Base-by-base conservation (phyloP, 2,113 vertebrate genomes). In the Callipepla californica region DNA sequence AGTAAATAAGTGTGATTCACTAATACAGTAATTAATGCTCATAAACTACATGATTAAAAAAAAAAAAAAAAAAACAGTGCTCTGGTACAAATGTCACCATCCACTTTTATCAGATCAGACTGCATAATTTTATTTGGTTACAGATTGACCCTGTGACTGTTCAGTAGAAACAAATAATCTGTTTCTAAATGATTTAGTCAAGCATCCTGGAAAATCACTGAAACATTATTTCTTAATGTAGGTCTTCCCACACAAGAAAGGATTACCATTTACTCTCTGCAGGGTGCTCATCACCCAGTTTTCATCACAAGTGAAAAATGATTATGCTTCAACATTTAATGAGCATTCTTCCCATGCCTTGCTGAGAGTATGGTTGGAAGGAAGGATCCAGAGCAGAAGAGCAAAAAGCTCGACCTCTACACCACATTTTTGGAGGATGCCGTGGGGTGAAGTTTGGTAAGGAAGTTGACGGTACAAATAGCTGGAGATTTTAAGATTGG, bases 161-260 rank as follows among this genome's bases (percentile, higher is more conserved):
- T 69, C 55, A 77, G 50, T 28, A 83, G 55, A 92, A 90, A 94
- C 48, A 95, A 87, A 83, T 72, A 68, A 58, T 72, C 57, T 69
- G 62, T 74, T 94, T 70, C 81, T 45, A 74, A 75, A 76, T 47
- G 59, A 93, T 85, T 91, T 87, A 77, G 32, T 47, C 45, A 14
- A n/a, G 55, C 78, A 90, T 92, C 78, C 89, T 83, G 92, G 91
- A 94, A 93, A 94, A 93, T 80, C 91, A 74, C 78, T 40, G 87
- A 30, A 88, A 92, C 22, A 47, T 55, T 89, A 76, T 92, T 87
- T 91, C 81, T 85, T 89, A 42, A 89, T 51, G 82, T 80, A 63
- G 59, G 55, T 23, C 85, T 95, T 92, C 68, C 85, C 92, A 93
- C 63, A 82, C 23, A 66, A 61, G 42, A n/a, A 61, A 87, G 38